Evolutionary conservation across 2,797 vertebrate genomes (phyloP).

Genomic region (Microhierax caerulescens): DNA sequence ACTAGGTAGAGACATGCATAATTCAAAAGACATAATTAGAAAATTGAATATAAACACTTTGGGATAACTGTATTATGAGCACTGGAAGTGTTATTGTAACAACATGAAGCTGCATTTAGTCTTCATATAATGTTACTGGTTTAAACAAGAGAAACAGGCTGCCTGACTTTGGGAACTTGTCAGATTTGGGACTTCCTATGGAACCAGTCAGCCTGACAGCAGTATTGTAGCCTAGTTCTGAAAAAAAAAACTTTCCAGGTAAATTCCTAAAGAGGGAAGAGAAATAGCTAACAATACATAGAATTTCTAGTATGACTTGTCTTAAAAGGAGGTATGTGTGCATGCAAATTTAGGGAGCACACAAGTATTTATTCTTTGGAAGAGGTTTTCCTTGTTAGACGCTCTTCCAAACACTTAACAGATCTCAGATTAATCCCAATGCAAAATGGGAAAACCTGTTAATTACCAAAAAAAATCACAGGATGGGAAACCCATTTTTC

Average conservation of each 20-base stretch:
- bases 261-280: neutral
- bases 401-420: neutral
- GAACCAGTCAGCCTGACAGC: neutral
- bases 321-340: fast-evolving
- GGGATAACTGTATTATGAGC: neutral
- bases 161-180: neutral
- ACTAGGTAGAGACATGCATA: neutral
- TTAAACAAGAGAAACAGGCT: neutral
- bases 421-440: neutral
- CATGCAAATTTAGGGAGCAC: fast-evolving
- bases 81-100: neutral
- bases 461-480: neutral
- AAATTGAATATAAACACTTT: neutral
- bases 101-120: neutral
- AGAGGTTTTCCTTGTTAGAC: neutral
- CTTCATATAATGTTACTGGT: neutral
- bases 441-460: neutral
- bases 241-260: neutral
- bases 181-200: neutral
- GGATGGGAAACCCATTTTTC: neutral
- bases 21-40: neutral
- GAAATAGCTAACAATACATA: neutral
- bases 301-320: neutral
- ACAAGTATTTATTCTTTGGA: neutral
- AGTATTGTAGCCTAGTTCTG: neutral